Evolutionary conservation across 2,797 vertebrate species (phyloP).

Genomic region (Distichodus sexfasciatus): DNA sequence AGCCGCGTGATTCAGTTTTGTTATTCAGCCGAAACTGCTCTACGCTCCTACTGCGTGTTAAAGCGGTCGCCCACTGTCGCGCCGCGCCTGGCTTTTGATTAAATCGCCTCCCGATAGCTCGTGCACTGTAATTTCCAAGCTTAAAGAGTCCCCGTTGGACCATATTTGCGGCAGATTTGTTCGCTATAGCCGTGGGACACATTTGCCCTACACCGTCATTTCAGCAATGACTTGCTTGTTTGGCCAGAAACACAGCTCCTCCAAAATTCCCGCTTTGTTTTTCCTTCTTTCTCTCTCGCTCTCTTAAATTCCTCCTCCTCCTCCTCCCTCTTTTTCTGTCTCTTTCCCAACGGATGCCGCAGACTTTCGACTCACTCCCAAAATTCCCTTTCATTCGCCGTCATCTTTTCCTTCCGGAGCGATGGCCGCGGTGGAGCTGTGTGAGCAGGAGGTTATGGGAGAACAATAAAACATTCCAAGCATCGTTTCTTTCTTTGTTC

Average conservation of each 20-base stretch:
- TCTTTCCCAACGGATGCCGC: conserved; percentile 6
- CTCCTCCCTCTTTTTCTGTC: not conserved
- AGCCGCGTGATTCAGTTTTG: conserved; percentile 17
- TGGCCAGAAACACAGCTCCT: conserved; percentile 10
- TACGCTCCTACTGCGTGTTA: not conserved
- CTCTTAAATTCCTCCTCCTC: not conserved
- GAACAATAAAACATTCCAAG: conserved; percentile 33
- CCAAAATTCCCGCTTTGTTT: not conserved
- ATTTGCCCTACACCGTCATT: conserved; percentile 7
- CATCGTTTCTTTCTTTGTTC: no score
- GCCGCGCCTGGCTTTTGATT: conserved; percentile 28
- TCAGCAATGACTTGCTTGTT: conserved; percentile 29
- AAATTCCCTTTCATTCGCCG: conserved; percentile 7
- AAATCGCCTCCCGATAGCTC: conserved; percentile 34
- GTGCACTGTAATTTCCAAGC: conserved; percentile 33
- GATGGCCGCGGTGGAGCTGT: conserved; percentile 14
- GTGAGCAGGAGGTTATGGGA: conserved; percentile 20
- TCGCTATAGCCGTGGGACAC: conserved; percentile 17
- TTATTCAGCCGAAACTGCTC: conserved; percentile 34
- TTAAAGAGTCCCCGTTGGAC: conserved; percentile 30
- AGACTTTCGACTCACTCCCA: conserved; percentile 15
- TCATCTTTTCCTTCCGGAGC: conserved; percentile 2
- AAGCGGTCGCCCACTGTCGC: conserved; percentile 28
- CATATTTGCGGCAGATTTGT: conserved; percentile 25
- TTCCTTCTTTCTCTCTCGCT: not conserved